Percentiles rank a stretch among this genome's conserved stretches.
These are phyloP conservation scores for Geophilus truncorum DNA, from an alignment of 2,888 invertebrate genomes.

Conservation along the genomic window DNA sequence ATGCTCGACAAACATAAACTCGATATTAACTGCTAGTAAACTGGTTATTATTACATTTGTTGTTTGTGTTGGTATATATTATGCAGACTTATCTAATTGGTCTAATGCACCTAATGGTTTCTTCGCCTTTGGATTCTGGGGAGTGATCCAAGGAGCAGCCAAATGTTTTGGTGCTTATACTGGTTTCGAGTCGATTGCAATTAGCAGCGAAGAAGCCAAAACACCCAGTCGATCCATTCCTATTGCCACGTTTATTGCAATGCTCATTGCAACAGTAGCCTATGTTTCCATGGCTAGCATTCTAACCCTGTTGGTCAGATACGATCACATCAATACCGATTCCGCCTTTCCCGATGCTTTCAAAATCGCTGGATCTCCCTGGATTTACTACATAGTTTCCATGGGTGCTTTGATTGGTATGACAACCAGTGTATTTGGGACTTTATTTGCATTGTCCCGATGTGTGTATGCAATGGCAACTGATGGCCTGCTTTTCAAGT, in stretches of 20 bases:
- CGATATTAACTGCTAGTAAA: slow-evolving; percentile 74
- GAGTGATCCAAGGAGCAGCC: slow-evolving; percentile 71
- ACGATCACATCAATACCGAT: slow-evolving; percentile 57
- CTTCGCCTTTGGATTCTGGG: slow-evolving; percentile 68
- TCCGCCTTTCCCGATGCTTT: slow-evolving; percentile 78
- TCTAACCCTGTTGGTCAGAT: slow-evolving; percentile 74
- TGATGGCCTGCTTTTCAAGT: slow-evolving; percentile 78
- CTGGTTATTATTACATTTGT: slow-evolving; percentile 70
- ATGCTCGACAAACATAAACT: slow-evolving; percentile 79
- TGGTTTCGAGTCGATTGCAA: slow-evolving; percentile 86
- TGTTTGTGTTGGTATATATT: slow-evolving; percentile 75
- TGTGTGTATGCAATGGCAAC: slow-evolving; percentile 87
- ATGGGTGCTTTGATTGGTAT: slow-evolving; percentile 86
- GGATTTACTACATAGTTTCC: slow-evolving; percentile 78
- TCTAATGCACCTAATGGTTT: slow-evolving; percentile 61
- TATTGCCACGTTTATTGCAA: slow-evolving; percentile 71
- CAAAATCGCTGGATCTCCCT: slow-evolving; percentile 65
- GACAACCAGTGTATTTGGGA: slow-evolving; percentile 81
- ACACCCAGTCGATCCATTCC: slow-evolving; percentile 62
- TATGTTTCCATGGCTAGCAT: slow-evolving; percentile 78
- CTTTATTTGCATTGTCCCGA: slow-evolving; percentile 76
- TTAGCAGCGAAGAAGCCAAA: slow-evolving; percentile 76
- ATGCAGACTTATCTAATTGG: slow-evolving; percentile 79
- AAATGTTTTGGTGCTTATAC: slow-evolving; percentile 89
- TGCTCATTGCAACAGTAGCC: slow-evolving; percentile 67